These are phyloP conservation scores for Catagonus wagneri DNA, from an alignment of 2,113 vertebrate genomes.

Conservation along the genomic window DNA sequence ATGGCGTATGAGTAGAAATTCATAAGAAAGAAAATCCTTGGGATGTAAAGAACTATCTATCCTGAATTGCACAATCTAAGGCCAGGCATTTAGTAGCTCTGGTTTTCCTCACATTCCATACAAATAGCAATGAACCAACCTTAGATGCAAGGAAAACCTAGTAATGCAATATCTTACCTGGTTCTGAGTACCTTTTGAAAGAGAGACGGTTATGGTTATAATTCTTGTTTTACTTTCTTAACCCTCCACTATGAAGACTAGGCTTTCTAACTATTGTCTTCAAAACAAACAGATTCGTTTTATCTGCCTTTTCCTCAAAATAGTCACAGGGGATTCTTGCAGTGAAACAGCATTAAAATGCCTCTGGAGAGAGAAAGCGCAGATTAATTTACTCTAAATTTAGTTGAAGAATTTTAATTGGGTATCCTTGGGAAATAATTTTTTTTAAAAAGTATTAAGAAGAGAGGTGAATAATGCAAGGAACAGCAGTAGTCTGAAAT, in stretches of 20 bases:
- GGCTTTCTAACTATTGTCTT: not conserved
- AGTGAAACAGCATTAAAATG: not conserved
- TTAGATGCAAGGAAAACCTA: not conserved
- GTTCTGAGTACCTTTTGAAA: not conserved
- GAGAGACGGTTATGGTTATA: not conserved
- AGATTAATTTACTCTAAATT: not conserved
- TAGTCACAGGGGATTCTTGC: constrained; percentile 17
- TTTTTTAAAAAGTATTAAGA: not conserved
- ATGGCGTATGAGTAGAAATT: not conserved
- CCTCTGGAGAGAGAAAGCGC: not conserved
- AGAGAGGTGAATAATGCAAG: not conserved
- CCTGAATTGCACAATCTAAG: accelerated
- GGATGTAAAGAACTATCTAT: not conserved
- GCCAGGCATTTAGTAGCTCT: accelerated
- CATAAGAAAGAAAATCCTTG: not conserved
- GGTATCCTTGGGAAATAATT: not conserved
- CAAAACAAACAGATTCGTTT: not conserved
- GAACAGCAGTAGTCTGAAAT: not conserved
- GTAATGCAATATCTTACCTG: not conserved
- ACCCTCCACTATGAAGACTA: not conserved
- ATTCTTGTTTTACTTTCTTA: not conserved
- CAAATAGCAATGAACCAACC: not conserved
- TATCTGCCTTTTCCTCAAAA: not conserved
- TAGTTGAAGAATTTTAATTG: constrained; percentile 38
- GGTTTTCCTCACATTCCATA: not conserved